Base-by-base conservation (phyloP, 92 coral and sea anemone genomes). In the Actinostola sp. region DNA sequence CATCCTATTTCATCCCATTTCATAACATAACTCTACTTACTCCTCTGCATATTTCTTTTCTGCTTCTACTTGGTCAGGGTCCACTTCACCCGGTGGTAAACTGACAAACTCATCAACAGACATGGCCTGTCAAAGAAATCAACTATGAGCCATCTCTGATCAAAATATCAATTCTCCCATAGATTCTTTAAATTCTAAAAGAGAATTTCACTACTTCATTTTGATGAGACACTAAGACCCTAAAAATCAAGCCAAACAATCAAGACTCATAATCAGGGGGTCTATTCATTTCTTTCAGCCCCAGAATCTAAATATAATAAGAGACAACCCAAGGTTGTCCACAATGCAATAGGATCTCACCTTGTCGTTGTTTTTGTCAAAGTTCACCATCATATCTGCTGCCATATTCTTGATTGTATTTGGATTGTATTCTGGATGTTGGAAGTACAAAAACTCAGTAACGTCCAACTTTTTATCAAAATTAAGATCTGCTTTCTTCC, bases 401-500 rank as follows among this genome's bases (percentile, higher is more conserved):
- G 92, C 98, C 96, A 93, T 87, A 34, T 81, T 84, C 53, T 82
- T 86, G n/a, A 90, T 82, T 16, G 97, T 83, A 48, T 69, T 83
- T 0, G 96, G 94, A 55, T 93, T 93, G 59, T 93, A 92, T 63
- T 93, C 98, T 30, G 98, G 98, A 69, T 93, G 98, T 21, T 88
- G 88, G 59, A 93, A 91, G 58, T 89, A 91, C 70, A 93, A 82
- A 68, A 90, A 93, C 70, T 93, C 98, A 9, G 84, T 83, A 42
- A 82, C 88, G 21, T 82, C 89, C 16, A 93, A 65, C 34, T 76
- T 82, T 45, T 80, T 86, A 67, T 93, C 97, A n/a, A 70, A 44
- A 56, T 93, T 87, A 45, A 76, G 56, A 61, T 93, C 98, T 26
- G 93, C 93, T 76, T 86, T 84, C 71, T 84, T 84, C 89, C 90